These are phyloP conservation scores for Andrena camellia DNA, from an alignment of 2,888 invertebrate species.

Conservation along the genomic window DNA sequence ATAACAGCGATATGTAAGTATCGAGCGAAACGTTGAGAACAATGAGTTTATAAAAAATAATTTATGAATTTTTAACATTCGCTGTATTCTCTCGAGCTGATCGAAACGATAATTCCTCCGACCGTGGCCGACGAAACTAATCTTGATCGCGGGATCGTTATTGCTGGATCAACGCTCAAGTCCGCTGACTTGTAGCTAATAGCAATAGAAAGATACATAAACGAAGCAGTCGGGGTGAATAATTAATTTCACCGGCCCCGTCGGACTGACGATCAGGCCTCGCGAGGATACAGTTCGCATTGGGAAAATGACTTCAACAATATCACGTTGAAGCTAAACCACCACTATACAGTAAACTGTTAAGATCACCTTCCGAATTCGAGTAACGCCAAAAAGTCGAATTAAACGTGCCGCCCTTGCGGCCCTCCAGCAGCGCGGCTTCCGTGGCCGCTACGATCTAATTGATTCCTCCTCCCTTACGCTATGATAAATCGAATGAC, in stretches of 20 bases:
- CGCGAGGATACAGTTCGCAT: slow-evolving; percentile 29
- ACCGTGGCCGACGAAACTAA: background rate
- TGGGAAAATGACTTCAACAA: slow-evolving; percentile 36
- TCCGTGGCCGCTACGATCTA: slow-evolving; percentile 30
- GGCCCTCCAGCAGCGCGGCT: slow-evolving; percentile 29
- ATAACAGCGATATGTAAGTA: slow-evolving; percentile 58
- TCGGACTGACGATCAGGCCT: slow-evolving; percentile 4
- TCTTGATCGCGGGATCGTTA: background rate
- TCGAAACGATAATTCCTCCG: slow-evolving; percentile 2
- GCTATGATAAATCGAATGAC: slow-evolving; percentile 42
- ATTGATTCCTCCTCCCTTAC: slow-evolving; percentile 9
- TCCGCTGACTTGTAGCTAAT: background rate
- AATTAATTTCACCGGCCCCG: slow-evolving; percentile 12
- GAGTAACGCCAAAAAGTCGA: slow-evolving; percentile 45
- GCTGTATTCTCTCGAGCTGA: slow-evolving; percentile 30
- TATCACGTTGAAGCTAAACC: background rate
- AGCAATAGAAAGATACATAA: background rate
- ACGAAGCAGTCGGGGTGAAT: background rate
- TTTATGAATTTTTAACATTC: slow-evolving; percentile 48
- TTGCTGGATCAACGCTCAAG: slow-evolving; percentile 21
- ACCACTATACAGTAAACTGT: background rate
- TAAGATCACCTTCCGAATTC: slow-evolving; percentile 10
- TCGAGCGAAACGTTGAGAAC: slow-evolving; percentile 55
- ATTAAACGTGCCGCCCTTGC: slow-evolving; percentile 30
- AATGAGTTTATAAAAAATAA: slow-evolving; percentile 60